Evolutionary conservation across 2,888 invertebrate genomes (phyloP).

Genomic region (Coremacera marginata): DNA sequence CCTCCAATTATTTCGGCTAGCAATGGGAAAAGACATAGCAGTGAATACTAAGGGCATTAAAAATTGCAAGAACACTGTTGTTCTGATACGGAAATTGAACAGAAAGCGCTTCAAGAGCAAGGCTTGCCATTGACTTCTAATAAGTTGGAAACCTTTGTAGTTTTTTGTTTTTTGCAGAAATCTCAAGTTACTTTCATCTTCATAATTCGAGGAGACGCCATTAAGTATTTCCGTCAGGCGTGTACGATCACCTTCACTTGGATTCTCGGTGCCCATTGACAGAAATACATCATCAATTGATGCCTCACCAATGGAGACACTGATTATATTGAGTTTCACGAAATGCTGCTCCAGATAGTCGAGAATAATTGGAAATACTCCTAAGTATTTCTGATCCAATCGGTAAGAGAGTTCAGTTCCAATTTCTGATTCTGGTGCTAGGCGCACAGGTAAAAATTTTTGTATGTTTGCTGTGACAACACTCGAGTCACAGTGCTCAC

Average conservation of each 20-base stretch:
- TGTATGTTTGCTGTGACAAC: conserved; percentile 25
- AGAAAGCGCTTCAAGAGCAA: conserved; percentile 72
- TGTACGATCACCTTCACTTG: conserved; percentile 33
- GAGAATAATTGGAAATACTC: background rate
- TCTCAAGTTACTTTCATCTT: background rate
- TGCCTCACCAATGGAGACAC: conserved; percentile 34
- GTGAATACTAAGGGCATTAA: background rate
- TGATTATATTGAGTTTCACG: conserved; percentile 22
- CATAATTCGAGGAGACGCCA: conserved; percentile 18
- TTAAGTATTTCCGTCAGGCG: conserved; percentile 34
- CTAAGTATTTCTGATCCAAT: conserved; percentile 27
- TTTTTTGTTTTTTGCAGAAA: background rate
- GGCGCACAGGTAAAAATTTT: conserved; percentile 29
- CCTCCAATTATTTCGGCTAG: background rate
- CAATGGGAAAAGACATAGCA: background rate
- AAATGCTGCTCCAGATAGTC: conserved; percentile 9
- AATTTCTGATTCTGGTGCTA: conserved; percentile 29
- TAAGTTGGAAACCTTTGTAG: background rate
- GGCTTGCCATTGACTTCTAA: conserved; percentile 73
- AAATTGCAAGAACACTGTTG: background rate
- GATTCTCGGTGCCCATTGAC: conserved; percentile 26
- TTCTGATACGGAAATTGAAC: background rate
- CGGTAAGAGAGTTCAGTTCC: conserved; percentile 40
- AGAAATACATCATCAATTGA: conserved; percentile 41
- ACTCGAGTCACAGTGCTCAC: conserved; percentile 13